Percentiles rank a stretch among this genome's conserved stretches.
Evolutionary conservation across 2,113 vertebrate genomes (phyloP).

Genomic region (Ceyx cyanopectus): DNA sequence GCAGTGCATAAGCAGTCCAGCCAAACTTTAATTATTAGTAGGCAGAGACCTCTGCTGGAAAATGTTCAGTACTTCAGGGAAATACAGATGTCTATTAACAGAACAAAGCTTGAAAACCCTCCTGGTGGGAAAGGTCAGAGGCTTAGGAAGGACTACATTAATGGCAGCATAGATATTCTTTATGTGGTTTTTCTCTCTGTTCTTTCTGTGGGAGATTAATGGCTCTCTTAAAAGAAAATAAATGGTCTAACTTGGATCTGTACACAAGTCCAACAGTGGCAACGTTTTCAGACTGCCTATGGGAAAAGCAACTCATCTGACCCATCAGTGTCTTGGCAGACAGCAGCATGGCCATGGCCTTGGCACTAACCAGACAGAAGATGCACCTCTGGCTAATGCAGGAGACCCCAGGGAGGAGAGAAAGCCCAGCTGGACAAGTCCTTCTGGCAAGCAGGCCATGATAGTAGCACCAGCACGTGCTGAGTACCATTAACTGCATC

Average conservation of each 20-base stretch:
- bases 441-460: not conserved
- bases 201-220: not conserved
- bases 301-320: not conserved
- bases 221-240: not conserved
- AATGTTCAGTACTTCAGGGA: constrained; percentile 23
- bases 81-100: not conserved
- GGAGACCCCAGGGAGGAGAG: not conserved
- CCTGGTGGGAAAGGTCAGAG: not conserved
- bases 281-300: not conserved
- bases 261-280: not conserved
- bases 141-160: not conserved
- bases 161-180: not conserved
- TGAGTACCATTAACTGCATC: not conserved
- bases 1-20: not conserved
- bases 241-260: not conserved
- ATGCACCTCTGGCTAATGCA: not conserved
- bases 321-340: not conserved
- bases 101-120: not conserved
- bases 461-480: not conserved
- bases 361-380: not conserved
- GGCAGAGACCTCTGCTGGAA: constrained; percentile 74
- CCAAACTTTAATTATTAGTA: constrained; percentile 39
- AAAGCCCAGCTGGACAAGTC: not conserved
- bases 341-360: not conserved
- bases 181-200: not conserved